phyloP scores from a whole-genome alignment of 1,140 invertebrate species.

The Dinothrombium tinctorium region DNA sequence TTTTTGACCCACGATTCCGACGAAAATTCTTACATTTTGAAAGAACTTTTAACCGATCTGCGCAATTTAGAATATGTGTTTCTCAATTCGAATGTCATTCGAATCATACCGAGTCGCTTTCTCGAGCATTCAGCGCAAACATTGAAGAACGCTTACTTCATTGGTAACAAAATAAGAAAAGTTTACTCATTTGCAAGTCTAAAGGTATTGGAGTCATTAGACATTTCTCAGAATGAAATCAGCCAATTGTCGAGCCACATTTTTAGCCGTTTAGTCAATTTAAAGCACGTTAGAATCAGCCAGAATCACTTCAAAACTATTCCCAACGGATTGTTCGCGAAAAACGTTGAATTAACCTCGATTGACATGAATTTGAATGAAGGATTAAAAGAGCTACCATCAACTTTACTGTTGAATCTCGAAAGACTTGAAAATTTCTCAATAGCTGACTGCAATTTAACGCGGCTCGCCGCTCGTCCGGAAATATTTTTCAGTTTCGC shows the following conservation, averaged over 20 bases:
- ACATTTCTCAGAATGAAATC: slow-evolving; percentile 15
- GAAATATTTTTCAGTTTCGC: slow-evolving; percentile 9
- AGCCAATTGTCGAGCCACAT: slow-evolving; percentile 7
- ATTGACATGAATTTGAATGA: slow-evolving; percentile 15
- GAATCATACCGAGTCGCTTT: background rate
- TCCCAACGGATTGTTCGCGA: slow-evolving; percentile 12
- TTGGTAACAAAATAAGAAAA: slow-evolving; percentile 8
- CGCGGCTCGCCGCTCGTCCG: slow-evolving; percentile 6
- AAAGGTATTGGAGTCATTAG: slow-evolving; percentile 13
- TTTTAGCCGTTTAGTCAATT: slow-evolving; percentile 9
- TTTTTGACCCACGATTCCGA: background rate
- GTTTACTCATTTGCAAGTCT: slow-evolving; percentile 11
- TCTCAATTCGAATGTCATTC: background rate
- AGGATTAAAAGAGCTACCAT: slow-evolving; percentile 11
- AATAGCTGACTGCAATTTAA: slow-evolving; percentile 12
- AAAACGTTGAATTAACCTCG: slow-evolving; percentile 7
- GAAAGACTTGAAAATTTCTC: slow-evolving; percentile 10
- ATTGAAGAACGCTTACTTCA: slow-evolving; percentile 9
- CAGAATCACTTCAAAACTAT: slow-evolving; percentile 13
- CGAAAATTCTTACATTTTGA: background rate
- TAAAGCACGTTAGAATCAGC: slow-evolving; percentile 10
- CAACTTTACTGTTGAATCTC: slow-evolving; percentile 10
- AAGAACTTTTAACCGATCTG: background rate
- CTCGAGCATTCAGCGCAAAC: background rate
- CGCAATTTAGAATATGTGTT: background rate